Percentiles rank a stretch among this genome's conserved stretches.
These are phyloP conservation scores for Lynx canadensis DNA, from an alignment of 2,113 vertebrate species.

Conservation along the genomic window DNA sequence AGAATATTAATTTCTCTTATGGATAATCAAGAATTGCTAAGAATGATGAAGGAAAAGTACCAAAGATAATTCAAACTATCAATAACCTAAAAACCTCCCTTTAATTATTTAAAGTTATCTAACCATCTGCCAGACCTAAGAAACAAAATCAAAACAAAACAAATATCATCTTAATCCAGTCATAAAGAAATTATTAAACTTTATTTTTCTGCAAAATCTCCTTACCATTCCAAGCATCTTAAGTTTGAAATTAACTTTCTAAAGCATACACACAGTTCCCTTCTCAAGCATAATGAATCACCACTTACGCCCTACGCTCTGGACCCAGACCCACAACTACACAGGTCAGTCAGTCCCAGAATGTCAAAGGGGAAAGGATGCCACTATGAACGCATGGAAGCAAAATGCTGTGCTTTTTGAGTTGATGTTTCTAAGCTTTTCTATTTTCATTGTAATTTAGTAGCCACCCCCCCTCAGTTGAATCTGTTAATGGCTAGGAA, in stretches of 20 bases:
- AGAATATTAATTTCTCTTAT: background rate
- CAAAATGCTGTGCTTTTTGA: background rate
- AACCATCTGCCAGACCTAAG: background rate
- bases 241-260: slow-evolving; percentile 8
- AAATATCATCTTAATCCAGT: background rate
- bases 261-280: background rate
- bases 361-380: background rate
- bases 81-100: slow-evolving; percentile 2
- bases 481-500: background rate
- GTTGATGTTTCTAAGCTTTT: background rate
- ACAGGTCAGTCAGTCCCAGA: background rate
- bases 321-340: background rate
- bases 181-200: slow-evolving; percentile 19
- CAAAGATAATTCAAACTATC: background rate
- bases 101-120: background rate
- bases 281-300: background rate
- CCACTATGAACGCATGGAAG: background rate
- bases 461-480: background rate
- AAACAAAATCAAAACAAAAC: background rate
- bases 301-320: background rate
- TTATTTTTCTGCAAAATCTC: slow-evolving; percentile 14
- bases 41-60: background rate
- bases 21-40: background rate
- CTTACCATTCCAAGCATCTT: background rate
- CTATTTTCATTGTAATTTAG: background rate